Base-by-base conservation (phyloP, 2,888 invertebrate species). In the Callyntrura sp. region DNA sequence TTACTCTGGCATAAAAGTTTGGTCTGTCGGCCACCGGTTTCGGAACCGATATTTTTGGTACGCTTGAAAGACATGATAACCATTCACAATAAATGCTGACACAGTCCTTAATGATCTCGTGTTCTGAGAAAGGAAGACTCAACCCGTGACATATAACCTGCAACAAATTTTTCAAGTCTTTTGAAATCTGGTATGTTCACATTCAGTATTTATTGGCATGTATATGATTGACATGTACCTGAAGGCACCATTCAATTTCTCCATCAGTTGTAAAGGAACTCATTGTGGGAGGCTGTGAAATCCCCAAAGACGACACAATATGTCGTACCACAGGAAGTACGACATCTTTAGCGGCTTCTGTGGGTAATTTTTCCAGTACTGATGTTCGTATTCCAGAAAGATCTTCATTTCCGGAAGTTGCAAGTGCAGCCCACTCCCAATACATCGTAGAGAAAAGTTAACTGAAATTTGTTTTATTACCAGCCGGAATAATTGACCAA, bases 61-160 rank as follows among this genome's bases (percentile, higher is more conserved):
- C 96, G 28, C 97, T 97, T 92, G 97, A 96, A 91, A 99, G 95
- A 1, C 98, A 97, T 0, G 98, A 97, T 92, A 99, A 95, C 99
- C 99, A 99, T 94, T 99, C 98, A 94, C 98, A 99, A 94, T 99
- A 99, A 51, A 99, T 97, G 94, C 98, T 98, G 62, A 99, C 99
- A 94, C 99, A 99, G 94, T 99, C 98, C 92, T 98, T 97, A 82
- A 99, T 97, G 0, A 98, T 98, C 93, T 98, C 98, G 94, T 98
- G 98, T 95, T 99, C 99, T 51, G 96, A 96, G 73, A 99, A 95
- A 0, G 98, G 98, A 68, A 99, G 95, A 14, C 98, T 97, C 4
- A 99, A 95, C 0, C 99, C 99, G 95, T 97, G 98, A 94, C 99
- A 97, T 91, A 99, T 96, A 76, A 99, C 98, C 97, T 98, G 17